A percentile compares a stretch with the other conserved stretches of the same genome.
These are phyloP conservation scores for Leptestheria dahalacensis DNA, from an alignment of 1,140 invertebrate species.

Conservation along the genomic window DNA sequence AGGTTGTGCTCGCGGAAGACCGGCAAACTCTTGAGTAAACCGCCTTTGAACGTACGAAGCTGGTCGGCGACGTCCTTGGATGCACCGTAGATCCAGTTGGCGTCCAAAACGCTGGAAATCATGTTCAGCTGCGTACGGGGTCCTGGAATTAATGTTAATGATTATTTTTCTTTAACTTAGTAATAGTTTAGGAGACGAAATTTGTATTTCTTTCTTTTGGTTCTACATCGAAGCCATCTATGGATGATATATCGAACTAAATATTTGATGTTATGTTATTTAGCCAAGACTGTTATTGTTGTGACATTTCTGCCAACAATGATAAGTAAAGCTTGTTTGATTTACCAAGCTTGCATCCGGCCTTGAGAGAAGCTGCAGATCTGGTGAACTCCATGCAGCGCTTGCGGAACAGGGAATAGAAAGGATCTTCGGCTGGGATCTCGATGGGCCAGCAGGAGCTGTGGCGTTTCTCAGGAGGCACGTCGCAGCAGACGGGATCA, in stretches of 20 bases:
- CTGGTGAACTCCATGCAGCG: conserved; percentile 37
- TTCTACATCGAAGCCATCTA: background rate
- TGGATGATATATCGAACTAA: background rate
- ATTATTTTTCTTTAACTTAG: background rate
- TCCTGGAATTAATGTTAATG: conserved; percentile 27
- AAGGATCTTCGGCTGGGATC: conserved; percentile 33
- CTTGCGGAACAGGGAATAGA: conserved; percentile 33
- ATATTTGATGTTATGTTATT: background rate
- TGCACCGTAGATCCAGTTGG: conserved; percentile 37
- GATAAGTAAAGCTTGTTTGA: no score
- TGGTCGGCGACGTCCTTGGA: conserved; percentile 29
- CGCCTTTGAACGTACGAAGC: conserved; percentile 32
- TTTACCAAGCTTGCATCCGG: conserved; percentile 36
- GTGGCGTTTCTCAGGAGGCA: conserved; percentile 14
- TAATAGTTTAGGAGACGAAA: background rate
- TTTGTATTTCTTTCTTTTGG: background rate
- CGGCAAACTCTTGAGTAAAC: conserved; percentile 29
- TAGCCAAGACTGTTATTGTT: no score
- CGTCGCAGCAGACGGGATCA: conserved; percentile 32
- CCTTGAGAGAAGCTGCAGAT: conserved; percentile 31
- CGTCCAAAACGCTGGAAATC: conserved; percentile 35
- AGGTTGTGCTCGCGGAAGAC: conserved; percentile 31
- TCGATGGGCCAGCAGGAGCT: conserved; percentile 33
- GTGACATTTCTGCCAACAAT: no score
- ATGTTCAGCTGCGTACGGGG: conserved; percentile 33